A percentile compares a stretch with the other conserved stretches of the same genome.
phyloP scores from a whole-genome alignment of 2,797 vertebrate species.

The Picus viridis region DNA sequence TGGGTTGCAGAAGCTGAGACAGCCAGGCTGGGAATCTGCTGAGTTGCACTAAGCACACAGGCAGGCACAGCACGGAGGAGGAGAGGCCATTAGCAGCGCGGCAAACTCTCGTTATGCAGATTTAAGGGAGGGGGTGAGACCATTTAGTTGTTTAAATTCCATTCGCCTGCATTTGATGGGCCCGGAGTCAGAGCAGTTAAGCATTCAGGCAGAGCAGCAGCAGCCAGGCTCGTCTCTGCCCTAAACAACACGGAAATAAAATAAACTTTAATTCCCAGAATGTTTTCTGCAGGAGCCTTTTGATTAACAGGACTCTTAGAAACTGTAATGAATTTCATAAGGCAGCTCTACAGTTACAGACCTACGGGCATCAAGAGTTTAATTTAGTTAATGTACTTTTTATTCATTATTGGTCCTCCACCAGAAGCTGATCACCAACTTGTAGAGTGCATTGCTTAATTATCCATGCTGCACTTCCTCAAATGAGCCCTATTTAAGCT shows the following conservation, averaged over 20 bases:
- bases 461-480: conserved; percentile 72
- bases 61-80: not conserved
- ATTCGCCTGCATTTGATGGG: fast-evolving
- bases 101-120: fast-evolving
- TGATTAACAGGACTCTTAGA: conserved; percentile 49
- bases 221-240: not conserved
- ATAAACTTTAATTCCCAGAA: conserved; percentile 30
- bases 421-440: conserved; percentile 70
- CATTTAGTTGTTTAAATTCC: fast-evolving
- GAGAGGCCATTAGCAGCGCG: not conserved
- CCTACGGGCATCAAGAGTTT: conserved; percentile 67
- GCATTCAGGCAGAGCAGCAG: not conserved
- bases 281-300: conserved; percentile 56
- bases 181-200: not conserved
- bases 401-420: conserved; percentile 75
- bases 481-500: conserved; percentile 68
- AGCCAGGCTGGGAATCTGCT: fast-evolving
- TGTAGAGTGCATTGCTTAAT: conserved; percentile 77
- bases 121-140: fast-evolving
- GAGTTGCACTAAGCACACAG: fast-evolving
- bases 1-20: fast-evolving
- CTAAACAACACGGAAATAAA: conserved; percentile 9
- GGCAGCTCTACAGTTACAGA: conserved; percentile 59
- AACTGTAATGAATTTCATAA: conserved; percentile 70
- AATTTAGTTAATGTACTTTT: conserved; percentile 81